phyloP scores from a whole-genome alignment of 1,140 invertebrate genomes.

The Bombus polaris region DNA sequence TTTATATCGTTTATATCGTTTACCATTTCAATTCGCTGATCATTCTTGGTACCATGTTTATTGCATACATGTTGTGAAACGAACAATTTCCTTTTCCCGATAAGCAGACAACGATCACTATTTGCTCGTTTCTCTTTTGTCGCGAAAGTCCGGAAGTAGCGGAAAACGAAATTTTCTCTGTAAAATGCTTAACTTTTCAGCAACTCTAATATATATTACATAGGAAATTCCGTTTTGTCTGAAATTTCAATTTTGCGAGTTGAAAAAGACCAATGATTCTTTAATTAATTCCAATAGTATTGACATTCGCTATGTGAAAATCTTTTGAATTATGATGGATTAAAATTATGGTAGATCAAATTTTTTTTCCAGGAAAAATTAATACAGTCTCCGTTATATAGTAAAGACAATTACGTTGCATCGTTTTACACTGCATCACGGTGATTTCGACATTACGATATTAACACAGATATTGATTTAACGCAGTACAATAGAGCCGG shows the following conservation, averaged over 20 bases:
- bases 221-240: neutral
- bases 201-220: neutral
- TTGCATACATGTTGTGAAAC: neutral
- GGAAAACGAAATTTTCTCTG: too few species aligned
- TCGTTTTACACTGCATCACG: neutral
- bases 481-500: neutral
- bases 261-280: neutral
- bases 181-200: too few species aligned
- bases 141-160: too few species aligned
- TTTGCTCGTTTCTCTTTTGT: neutral
- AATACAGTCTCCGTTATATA: neutral
- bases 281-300: neutral
- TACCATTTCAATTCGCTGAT: neutral
- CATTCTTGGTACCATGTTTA: neutral
- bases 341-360: neutral
- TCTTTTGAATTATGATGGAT: neutral
- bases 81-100: neutral
- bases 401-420: neutral
- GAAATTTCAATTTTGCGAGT: neutral
- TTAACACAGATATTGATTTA: constrained; percentile 5
- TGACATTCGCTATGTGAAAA: neutral
- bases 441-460: neutral
- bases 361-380: neutral
- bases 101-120: neutral
- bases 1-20: too few species aligned